Conservation (phyloP, 2,113 vertebrate species). For the Xiphophorus couchianus region DNA sequence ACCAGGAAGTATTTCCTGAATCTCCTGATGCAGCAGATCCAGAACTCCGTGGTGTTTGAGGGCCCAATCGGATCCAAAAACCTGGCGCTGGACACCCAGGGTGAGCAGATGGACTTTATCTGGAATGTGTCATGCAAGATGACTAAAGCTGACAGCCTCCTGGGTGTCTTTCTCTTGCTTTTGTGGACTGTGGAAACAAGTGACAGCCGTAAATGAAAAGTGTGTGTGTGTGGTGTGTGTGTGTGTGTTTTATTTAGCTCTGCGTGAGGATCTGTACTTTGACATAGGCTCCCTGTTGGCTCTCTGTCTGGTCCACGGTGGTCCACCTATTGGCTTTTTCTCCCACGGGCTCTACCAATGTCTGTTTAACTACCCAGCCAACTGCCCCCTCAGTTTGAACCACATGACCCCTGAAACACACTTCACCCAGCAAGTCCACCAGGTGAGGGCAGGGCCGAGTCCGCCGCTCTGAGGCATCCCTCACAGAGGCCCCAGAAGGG, state of each 20-base stretch:
- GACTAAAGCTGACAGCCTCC: background rate
- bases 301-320: constrained; percentile 85
- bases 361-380: constrained; percentile 75
- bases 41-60: constrained; percentile 72
- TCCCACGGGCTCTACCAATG: constrained; percentile 87
- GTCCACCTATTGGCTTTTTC: constrained; percentile 87
- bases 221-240: too few species aligned
- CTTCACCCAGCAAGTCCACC: constrained; percentile 38
- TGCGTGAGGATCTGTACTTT: constrained; percentile 83
- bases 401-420: constrained; percentile 70
- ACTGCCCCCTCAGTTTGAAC: constrained; percentile 50
- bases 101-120: constrained; percentile 35
- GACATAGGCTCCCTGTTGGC: constrained; percentile 86
- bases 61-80: constrained; percentile 74
- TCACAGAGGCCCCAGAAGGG: background rate
- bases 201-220: too few species aligned
- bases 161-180: background rate
- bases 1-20: constrained; percentile 68
- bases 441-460: constrained; percentile 22
- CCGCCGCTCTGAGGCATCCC: too few species aligned
- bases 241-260: constrained; percentile 55
- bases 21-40: constrained; percentile 71
- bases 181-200: too few species aligned
- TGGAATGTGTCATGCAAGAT: background rate
- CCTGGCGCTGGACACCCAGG: constrained; percentile 72